A percentile compares a stretch with the other conserved stretches of the same genome.
Conservation (phyloP, 2,113 vertebrate species). For the Carlito syrichta region DNA sequence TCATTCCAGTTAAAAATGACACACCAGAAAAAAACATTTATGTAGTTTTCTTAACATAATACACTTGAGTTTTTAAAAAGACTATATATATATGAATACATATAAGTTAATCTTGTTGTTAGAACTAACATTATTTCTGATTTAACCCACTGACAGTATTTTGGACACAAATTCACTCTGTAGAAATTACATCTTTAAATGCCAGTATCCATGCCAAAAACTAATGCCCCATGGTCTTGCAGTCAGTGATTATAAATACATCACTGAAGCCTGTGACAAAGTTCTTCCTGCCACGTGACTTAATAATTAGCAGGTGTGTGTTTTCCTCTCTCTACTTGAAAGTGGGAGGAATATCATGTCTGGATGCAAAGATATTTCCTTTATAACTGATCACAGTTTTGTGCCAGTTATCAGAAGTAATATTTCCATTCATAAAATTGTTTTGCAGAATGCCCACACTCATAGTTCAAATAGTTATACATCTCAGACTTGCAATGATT, state of each 20-base stretch:
- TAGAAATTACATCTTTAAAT: neutral
- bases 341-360: neutral
- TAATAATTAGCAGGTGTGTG: neutral
- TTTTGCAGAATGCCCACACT: constrained; percentile 53
- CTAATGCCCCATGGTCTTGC: fast-evolving
- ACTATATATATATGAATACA: neutral
- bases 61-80: neutral
- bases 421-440: neutral
- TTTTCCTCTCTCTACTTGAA: neutral
- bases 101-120: neutral
- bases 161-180: neutral
- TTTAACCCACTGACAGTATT: neutral
- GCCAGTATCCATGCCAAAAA: neutral
- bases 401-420: neutral
- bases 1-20: neutral
- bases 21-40: neutral
- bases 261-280: neutral
- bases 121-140: neutral
- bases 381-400: neutral
- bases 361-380: neutral
- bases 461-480: constrained; percentile 59
- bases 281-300: neutral
- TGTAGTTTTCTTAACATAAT: neutral
- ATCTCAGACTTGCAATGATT: constrained; percentile 53
- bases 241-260: neutral